Base-by-base conservation (phyloP, 2,888 invertebrate genomes). In the Apodemia duryi region DNA sequence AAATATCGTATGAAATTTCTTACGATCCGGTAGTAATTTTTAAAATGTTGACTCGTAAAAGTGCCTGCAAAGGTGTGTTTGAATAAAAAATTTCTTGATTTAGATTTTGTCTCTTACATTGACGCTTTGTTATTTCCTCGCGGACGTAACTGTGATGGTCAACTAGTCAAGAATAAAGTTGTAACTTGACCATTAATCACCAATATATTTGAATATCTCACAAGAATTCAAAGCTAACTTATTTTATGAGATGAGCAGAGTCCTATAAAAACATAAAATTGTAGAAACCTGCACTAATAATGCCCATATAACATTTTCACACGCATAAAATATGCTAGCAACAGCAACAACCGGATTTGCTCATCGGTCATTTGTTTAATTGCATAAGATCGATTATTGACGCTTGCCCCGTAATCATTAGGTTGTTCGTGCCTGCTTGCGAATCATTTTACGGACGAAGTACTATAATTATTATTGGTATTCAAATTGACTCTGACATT, bases 361-460 rank as follows among this genome's bases (percentile, higher is more conserved):
- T 72, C 69, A 73, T 77, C 75, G 71, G 75, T 78, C 73, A 77
- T 83, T 83, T 80, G 77, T 80, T 77, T 83, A 83, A 85, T 88
- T 84, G 81, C 80, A 73, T 81, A 79, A 82, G 80, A 87, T 86
- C 81, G 81, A 85, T 85, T 82, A 83, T 80, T 72, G 72, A 78
- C 73, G 79, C 70, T 73, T 72, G 76, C 69, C 70, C 68, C 65
- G 72, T 75, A 79, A 82, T 84, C 78, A 78, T 75, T 71, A 73
- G 68, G 69, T 71, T 69, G 64, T 69, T 64, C 67, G 60, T 62
- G 28, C 61, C 29, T 54, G 63, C 63, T 63, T 35, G 68, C 46
- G 66, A 66, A 67, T 68, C 63, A 68, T 66, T 67, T 65, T 49
- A 67, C 60, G 64, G 46, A 65, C 72, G 71, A 70, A 70, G 46